Evolutionary conservation across 2,113 vertebrate genomes (phyloP).

Genomic region (Haemorhous mexicanus): DNA sequence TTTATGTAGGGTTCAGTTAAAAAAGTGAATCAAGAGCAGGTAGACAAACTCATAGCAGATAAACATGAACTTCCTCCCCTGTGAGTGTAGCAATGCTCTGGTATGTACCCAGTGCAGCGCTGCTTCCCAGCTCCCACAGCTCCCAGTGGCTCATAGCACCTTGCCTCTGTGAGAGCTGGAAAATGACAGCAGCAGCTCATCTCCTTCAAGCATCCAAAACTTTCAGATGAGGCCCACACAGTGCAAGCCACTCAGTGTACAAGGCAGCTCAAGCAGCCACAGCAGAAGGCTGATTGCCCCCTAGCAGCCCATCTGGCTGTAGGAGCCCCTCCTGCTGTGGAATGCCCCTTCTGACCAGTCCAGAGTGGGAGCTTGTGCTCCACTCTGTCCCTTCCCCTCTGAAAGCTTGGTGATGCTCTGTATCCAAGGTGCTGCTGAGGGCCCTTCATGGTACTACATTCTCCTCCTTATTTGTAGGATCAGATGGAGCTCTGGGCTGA

Average conservation of each 20-base stretch:
- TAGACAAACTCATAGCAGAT: neutral
- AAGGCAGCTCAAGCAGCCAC: neutral
- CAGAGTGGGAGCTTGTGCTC: neutral
- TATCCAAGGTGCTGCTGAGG: neutral
- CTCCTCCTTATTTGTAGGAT: neutral
- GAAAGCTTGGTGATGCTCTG: neutral
- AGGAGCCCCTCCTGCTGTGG: neutral
- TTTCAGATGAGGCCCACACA: neutral
- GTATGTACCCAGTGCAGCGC: neutral
- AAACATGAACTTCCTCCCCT: neutral
- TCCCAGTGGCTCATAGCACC: neutral
- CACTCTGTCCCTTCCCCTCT: neutral
- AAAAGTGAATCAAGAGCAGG: neutral
- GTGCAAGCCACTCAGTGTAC: neutral
- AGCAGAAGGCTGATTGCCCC: neutral
- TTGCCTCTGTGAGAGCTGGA: neutral
- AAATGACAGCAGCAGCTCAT: neutral
- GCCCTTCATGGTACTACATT: neutral
- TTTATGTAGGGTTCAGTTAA: neutral
- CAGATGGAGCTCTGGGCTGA: neutral
- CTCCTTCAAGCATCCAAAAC: neutral
- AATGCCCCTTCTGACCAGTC: neutral
- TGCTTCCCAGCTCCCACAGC: neutral
- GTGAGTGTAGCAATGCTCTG: accelerated
- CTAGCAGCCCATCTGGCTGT: accelerated